These are phyloP conservation scores for Tethea ocularis DNA, from an alignment of 2,888 invertebrate genomes.

Conservation along the genomic window DNA sequence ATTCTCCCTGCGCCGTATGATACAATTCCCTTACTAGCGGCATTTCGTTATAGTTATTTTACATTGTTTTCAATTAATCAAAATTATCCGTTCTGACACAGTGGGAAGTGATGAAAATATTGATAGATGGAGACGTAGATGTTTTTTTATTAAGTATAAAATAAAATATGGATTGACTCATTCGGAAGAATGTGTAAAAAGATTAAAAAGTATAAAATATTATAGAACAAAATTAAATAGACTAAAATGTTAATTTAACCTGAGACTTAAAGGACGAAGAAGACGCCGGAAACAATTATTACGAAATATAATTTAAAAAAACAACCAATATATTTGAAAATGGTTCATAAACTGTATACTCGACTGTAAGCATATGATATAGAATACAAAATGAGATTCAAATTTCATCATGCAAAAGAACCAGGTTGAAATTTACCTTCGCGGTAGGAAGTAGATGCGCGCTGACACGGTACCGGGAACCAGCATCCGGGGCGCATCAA, in stretches of 20 bases:
- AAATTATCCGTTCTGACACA: background rate
- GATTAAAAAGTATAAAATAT: too few relatives aligned
- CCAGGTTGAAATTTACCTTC: constrained; percentile 24
- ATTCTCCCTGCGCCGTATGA: background rate
- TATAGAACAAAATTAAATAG: too few relatives aligned
- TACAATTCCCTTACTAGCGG: constrained; percentile 3
- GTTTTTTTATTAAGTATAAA: too few relatives aligned
- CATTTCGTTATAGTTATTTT: constrained; percentile 16
- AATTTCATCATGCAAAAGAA: constrained; percentile 22
- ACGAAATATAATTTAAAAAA: background rate
- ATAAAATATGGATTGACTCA: too few relatives aligned
- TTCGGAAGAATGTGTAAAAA: too few relatives aligned
- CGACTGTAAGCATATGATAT: constrained; percentile 11
- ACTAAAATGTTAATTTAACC: too few relatives aligned
- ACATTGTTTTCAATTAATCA: constrained; percentile 34
- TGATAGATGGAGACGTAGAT: background rate
- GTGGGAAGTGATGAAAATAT: background rate
- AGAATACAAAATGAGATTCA: constrained; percentile 18
- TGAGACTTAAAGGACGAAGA: too few relatives aligned
- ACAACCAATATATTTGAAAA: background rate
- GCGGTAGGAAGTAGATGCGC: constrained; percentile 33
- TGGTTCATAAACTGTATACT: constrained; percentile 8
- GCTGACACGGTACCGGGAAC: constrained; percentile 36
- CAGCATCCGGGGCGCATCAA: constrained; percentile 9
- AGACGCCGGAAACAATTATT: too few relatives aligned